phyloP scores from a whole-genome alignment of 2,888 invertebrate genomes.

The Danaus chrysippus region DNA sequence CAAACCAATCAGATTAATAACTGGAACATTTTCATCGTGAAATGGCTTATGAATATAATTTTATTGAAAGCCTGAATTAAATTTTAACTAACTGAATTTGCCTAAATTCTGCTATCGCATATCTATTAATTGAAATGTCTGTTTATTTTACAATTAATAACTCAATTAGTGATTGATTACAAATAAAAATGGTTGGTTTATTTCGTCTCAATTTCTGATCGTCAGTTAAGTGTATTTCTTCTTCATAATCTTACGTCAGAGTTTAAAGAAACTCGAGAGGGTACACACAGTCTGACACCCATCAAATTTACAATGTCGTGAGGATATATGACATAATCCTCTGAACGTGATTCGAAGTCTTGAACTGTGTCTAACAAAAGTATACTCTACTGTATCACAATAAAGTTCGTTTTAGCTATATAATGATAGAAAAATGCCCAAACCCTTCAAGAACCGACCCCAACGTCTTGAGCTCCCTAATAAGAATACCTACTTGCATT shows the following conservation, averaged over 20 bases:
- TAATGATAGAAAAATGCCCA: neutral
- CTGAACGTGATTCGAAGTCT: slow-evolving; percentile 43
- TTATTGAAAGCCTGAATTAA: too few relatives aligned
- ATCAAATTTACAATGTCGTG: slow-evolving; percentile 24
- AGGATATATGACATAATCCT: slow-evolving; percentile 37
- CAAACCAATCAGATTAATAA: too few relatives aligned
- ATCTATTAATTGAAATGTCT: too few relatives aligned
- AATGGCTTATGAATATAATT: too few relatives aligned
- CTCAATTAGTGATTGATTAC: too few relatives aligned
- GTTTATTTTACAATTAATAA: too few relatives aligned
- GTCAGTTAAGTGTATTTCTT: neutral
- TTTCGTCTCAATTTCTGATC: too few relatives aligned
- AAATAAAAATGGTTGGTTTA: too few relatives aligned
- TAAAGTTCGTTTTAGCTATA: slow-evolving; percentile 11
- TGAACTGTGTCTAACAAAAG: slow-evolving; percentile 8
- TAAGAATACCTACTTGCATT: slow-evolving; percentile 16
- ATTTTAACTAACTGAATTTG: too few relatives aligned
- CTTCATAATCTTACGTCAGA: neutral
- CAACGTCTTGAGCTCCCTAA: slow-evolving; percentile 34
- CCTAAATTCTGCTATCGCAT: too few relatives aligned
- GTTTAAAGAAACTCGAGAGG: slow-evolving; percentile 1
- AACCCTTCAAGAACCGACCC: slow-evolving; percentile 18
- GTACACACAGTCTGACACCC: neutral
- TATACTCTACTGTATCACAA: slow-evolving; percentile 9
- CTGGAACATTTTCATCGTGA: too few relatives aligned